Evolutionary conservation across 2,113 vertebrate genomes (phyloP), one percentile per base, ranked within the genome.

Genomic region (Kryptolebias marmoratus): DNA sequence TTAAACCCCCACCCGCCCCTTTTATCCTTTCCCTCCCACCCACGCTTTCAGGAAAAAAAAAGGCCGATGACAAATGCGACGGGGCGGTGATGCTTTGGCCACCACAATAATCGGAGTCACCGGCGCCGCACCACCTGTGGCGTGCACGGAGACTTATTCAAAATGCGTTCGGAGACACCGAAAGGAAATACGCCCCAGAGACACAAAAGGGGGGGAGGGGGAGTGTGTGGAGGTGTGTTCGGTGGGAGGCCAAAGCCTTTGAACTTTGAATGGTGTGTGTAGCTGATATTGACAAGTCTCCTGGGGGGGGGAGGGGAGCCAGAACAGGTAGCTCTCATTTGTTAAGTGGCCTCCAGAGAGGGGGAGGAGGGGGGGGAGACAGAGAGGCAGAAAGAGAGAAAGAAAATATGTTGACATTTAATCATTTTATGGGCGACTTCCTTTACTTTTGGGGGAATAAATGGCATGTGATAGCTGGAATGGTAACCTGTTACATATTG

Each of bases 201-300:
- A 88, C 80, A 84, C 72, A 74, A 86, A 88, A 47, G 88, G 73
- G 74, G 71, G 31, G 68, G 62, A 4, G 54, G 50, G 22, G 48
- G 68, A 77, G 89, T 65, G 75, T 79, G 85, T 67, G 87, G 83
- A 80, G 77, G 85, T 86, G 86, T 89, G 90, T 52, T 73, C 63
- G 61, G 79, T 73, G 82, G 82, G 88, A 73, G 67, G 39, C 75
- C 28, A n/a, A 10, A 27, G 80, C 62, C 89, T 92, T 92, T 92
- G 89, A 91, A 88, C 82, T 87, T 50, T 49, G 77, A 90, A 73
- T 59, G 44, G 79, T 78, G 81, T 72, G 80, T 88, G 68, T 75
- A 76, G 84, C 85, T 89, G 88, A 85, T 88, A 83, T 84, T 89
- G 87, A 88, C 87, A 82, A 74, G 88, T 84, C 90, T 83, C 88